These are phyloP conservation scores for Dermochelys coriacea DNA, from an alignment of 2,797 vertebrate species.

Conservation along the genomic window DNA sequence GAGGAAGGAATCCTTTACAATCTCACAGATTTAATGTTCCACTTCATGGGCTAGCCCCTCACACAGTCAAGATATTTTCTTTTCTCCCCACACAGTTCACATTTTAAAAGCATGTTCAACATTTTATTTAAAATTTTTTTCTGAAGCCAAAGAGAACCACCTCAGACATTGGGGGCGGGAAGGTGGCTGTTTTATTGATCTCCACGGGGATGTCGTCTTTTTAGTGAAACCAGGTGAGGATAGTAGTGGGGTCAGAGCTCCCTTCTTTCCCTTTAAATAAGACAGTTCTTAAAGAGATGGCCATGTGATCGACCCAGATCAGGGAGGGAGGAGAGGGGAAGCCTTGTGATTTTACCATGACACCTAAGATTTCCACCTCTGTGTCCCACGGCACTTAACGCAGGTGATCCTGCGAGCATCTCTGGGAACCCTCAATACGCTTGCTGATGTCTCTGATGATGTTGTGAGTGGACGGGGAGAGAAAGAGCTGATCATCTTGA, in stretches of 20 bases:
- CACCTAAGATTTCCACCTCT: background rate
- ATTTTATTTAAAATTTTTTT: too few relatives aligned
- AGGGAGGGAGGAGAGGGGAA: background rate
- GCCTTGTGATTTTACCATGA: background rate
- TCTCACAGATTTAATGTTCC: too few relatives aligned
- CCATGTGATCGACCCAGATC: background rate
- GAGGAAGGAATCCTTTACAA: too few relatives aligned
- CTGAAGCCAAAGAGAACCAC: too few relatives aligned
- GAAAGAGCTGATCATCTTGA: conserved; percentile 70
- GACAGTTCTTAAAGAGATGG: background rate
- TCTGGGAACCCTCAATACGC: conserved; percentile 77
- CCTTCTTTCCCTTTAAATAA: background rate
- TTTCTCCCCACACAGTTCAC: too few relatives aligned
- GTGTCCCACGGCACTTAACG: background rate
- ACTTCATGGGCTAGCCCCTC: too few relatives aligned
- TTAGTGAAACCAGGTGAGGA: too few relatives aligned
- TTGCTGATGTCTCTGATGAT: conserved; percentile 23
- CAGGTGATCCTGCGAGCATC: conserved; percentile 79
- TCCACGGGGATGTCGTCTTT: background rate
- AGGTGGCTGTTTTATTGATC: background rate
- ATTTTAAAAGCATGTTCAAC: too few relatives aligned
- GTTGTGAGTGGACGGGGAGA: conserved; percentile 68
- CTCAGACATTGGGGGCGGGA: too few relatives aligned
- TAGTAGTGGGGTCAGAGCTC: background rate
- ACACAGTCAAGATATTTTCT: too few relatives aligned